A percentile compares a stretch with the other conserved stretches of the same genome.
Conservation (phyloP, 2,113 vertebrate species). For the Colossoma macropomum region DNA sequence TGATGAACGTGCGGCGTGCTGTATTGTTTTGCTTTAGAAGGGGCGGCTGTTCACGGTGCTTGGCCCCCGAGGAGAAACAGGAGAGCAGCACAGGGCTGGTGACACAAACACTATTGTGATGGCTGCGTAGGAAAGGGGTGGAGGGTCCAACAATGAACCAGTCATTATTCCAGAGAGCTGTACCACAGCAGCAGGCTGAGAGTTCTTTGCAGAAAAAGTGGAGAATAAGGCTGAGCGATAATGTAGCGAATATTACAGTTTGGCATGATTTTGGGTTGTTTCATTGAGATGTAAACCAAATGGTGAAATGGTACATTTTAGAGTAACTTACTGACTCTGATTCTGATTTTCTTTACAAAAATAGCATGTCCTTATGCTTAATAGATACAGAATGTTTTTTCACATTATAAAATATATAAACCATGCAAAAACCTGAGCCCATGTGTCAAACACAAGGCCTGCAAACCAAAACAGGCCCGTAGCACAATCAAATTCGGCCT, state of each 20-base stretch:
- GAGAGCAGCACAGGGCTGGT: constrained; percentile 17
- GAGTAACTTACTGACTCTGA: too few relatives aligned
- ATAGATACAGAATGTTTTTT: too few relatives aligned
- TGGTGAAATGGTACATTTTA: too few relatives aligned
- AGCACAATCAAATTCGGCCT: too few relatives aligned
- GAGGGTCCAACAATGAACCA: constrained; percentile 24
- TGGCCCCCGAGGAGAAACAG: constrained; percentile 27
- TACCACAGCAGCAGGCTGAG: not conserved
- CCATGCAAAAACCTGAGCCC: too few relatives aligned
- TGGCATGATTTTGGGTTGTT: too few relatives aligned
- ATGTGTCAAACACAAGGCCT: too few relatives aligned
- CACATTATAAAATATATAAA: too few relatives aligned
- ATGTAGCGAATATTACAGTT: not conserved
- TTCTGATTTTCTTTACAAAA: too few relatives aligned
- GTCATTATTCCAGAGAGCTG: not conserved
- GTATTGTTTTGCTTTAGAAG: constrained; percentile 35
- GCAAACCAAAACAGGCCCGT: too few relatives aligned
- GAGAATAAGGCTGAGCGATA: not conserved
- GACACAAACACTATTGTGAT: constrained; percentile 53
- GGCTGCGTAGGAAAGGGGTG: constrained; percentile 26
- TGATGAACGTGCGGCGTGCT: not conserved
- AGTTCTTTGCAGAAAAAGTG: not conserved
- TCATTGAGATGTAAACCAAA: too few relatives aligned
- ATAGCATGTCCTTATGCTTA: too few relatives aligned
- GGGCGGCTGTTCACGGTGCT: constrained; percentile 20